These are phyloP conservation scores for Sitodiplosis mosellana DNA, from an alignment of 1,140 invertebrate genomes.

Conservation along the genomic window DNA sequence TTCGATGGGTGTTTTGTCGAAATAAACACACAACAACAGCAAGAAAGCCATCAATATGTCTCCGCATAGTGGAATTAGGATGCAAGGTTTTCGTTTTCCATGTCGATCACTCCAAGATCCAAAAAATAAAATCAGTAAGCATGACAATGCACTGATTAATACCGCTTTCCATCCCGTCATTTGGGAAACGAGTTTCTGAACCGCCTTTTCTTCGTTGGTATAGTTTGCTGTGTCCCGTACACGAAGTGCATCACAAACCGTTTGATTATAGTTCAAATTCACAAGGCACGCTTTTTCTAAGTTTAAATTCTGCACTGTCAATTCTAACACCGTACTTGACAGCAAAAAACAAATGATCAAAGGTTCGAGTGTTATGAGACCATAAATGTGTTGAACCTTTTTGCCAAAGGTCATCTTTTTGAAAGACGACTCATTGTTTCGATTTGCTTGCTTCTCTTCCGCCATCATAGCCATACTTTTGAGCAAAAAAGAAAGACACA, in stretches of 20 bases:
- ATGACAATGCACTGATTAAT: constrained; percentile 54
- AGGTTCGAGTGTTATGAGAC: constrained; percentile 59
- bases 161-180: constrained; percentile 68
- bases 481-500: too few species aligned
- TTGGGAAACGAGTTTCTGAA: constrained; percentile 53
- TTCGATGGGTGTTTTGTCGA: constrained; percentile 57
- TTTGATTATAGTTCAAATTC: constrained; percentile 47
- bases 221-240: constrained; percentile 35
- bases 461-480: too few species aligned
- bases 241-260: constrained; percentile 52
- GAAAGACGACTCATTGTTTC: constrained; percentile 10
- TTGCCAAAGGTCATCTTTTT: constrained; percentile 29
- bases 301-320: constrained; percentile 64
- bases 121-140: constrained; percentile 54
- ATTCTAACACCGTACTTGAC: constrained; percentile 52
- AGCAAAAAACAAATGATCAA: constrained; percentile 63
- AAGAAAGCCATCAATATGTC: constrained; percentile 58
- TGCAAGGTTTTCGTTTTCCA: constrained; percentile 62
- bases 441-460: neutral
- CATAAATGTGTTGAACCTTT: constrained; percentile 32
- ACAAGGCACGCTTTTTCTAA: constrained; percentile 69
- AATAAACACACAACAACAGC: constrained; percentile 60
- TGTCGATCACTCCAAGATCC: constrained; percentile 59
- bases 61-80: constrained; percentile 63
- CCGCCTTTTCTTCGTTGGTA: constrained; percentile 41